Evolutionary conservation across 2,888 invertebrate genomes (phyloP).

Genomic region (Capitulum mitella): DNA sequence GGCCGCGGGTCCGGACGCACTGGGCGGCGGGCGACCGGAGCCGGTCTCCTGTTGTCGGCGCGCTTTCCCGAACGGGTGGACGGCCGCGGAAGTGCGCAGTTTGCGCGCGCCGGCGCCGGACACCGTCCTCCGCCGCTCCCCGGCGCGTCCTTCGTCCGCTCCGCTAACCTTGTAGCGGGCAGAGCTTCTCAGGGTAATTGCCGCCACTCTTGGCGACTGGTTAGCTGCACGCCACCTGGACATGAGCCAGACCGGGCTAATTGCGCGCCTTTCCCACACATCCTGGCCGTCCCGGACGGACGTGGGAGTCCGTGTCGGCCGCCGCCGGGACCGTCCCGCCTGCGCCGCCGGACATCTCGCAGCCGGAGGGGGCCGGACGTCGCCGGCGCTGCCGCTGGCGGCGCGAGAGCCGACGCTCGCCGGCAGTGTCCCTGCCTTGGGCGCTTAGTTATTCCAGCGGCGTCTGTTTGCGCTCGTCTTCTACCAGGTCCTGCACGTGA

Average conservation of each 20-base stretch:
- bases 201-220: not conserved
- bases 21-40: too few species aligned
- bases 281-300: not conserved
- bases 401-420: not conserved
- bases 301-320: not conserved
- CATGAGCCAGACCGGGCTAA: not conserved
- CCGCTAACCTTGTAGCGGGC: not conserved
- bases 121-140: not conserved
- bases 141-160: not conserved
- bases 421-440: too few species aligned
- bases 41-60: too few species aligned
- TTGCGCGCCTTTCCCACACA: not conserved
- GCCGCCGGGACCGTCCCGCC: not conserved
- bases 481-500: too few species aligned
- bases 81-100: too few species aligned
- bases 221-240: not conserved
- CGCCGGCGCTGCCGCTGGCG: too few species aligned
- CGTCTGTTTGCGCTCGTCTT: too few species aligned
- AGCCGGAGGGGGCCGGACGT: too few species aligned
- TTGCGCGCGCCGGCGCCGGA: not conserved
- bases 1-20: too few species aligned
- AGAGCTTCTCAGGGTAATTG: not conserved
- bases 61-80: too few species aligned
- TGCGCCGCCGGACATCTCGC: too few species aligned
- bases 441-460: too few species aligned